Evolutionary conservation across 2,888 invertebrate species (phyloP).

Genomic region (Labia minor): DNA sequence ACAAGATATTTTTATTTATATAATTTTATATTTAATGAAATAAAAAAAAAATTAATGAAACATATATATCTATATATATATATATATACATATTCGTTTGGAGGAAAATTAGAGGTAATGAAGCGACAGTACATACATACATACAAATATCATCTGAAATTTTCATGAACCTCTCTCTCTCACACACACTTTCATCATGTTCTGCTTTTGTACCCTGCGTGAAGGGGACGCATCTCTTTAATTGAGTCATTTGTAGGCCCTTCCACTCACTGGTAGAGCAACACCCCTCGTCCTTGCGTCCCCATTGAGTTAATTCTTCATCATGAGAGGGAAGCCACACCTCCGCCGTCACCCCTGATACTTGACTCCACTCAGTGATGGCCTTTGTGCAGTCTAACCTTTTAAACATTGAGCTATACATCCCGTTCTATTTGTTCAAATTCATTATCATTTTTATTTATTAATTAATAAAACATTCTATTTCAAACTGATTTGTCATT

Average conservation of each 20-base stretch:
- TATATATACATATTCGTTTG: too few relatives aligned
- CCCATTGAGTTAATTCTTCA: conserved; percentile 2
- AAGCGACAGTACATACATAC: background rate
- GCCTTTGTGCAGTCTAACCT: background rate
- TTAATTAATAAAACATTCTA: too few relatives aligned
- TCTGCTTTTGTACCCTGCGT: background rate
- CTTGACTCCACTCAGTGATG: background rate
- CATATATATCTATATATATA: too few relatives aligned
- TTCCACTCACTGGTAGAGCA: background rate
- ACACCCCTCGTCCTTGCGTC: background rate
- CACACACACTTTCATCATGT: too few relatives aligned
- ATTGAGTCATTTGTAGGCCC: conserved; percentile 7
- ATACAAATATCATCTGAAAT: background rate
- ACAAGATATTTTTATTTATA: too few relatives aligned
- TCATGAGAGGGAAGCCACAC: background rate
- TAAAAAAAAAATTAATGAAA: too few relatives aligned
- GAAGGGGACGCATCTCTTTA: background rate
- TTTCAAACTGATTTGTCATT: too few relatives aligned
- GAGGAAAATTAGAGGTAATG: background rate
- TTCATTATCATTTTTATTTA: too few relatives aligned
- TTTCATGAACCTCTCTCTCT: background rate
- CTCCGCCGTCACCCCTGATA: background rate
- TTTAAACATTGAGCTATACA: background rate
- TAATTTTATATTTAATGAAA: too few relatives aligned
- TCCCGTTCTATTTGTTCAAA: too few relatives aligned